phyloP scores from a whole-genome alignment of 2,113 vertebrate genomes.

The Capreolus pygargus region DNA sequence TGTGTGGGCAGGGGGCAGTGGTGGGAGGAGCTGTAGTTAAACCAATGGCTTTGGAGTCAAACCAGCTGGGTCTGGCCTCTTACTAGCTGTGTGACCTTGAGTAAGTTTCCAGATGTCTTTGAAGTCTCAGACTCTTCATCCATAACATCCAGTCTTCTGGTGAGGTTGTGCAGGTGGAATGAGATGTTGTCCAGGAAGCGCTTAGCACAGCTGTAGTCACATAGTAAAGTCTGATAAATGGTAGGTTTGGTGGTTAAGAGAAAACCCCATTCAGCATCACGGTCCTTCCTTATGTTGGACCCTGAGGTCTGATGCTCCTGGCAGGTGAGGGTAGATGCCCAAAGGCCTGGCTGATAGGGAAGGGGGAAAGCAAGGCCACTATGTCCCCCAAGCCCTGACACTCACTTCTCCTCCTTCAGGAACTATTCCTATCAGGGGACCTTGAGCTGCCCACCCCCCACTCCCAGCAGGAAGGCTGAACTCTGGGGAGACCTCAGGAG shows the following conservation, averaged over 20 bases:
- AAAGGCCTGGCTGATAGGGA: neutral
- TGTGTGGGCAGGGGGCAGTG: neutral
- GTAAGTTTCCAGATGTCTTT: neutral
- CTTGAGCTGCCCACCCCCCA: neutral
- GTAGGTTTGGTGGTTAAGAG: neutral
- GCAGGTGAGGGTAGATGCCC: neutral
- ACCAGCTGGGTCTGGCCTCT: neutral
- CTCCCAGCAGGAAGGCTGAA: neutral
- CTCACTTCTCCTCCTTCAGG: neutral
- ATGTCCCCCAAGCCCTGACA: neutral
- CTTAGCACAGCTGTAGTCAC: neutral
- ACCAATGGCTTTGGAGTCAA: neutral
- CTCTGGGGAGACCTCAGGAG: neutral
- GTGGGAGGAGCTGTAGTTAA: neutral
- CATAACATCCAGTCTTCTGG: neutral
- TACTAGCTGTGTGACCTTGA: neutral
- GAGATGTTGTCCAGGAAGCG: neutral
- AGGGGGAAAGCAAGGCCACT: neutral
- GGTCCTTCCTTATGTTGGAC: neutral
- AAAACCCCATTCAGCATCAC: neutral
- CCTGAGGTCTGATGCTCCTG: neutral
- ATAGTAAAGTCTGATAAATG: neutral
- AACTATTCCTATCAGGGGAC: neutral
- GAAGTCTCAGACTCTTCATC: neutral
- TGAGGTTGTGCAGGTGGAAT: neutral